phyloP scores from a whole-genome alignment of 2,113 vertebrate genomes.

The Ochotona curzoniae region DNA sequence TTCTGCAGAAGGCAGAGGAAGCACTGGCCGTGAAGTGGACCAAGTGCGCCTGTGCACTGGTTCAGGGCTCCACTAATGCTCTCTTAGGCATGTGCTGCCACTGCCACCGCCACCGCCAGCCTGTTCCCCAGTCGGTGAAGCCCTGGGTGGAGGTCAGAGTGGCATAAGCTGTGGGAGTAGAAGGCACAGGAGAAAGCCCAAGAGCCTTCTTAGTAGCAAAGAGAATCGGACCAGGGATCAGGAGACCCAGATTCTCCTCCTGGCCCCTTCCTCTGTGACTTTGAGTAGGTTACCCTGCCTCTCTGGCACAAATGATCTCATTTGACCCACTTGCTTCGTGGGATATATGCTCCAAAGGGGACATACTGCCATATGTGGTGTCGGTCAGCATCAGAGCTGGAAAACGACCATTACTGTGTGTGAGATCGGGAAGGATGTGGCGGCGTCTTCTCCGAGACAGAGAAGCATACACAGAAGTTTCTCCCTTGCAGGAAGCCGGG shows the following conservation, averaged over 20 bases:
- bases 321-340: not conserved
- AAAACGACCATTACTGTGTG: fast-evolving
- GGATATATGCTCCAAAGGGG: not conserved
- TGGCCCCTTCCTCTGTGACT: no score
- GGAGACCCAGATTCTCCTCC: not conserved
- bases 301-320: not conserved
- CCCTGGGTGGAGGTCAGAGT: not conserved
- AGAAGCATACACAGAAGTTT: no score
- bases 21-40: not conserved
- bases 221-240: not conserved
- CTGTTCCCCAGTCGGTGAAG: not conserved
- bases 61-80: not conserved
- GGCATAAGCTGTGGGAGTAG: not conserved
- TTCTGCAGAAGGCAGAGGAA: not conserved
- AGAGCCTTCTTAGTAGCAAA: not conserved
- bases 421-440: not conserved
- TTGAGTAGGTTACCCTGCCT: not conserved
- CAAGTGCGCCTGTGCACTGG: not conserved
- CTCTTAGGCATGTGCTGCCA: not conserved
- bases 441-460: not conserved
- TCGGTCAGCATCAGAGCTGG: not conserved
- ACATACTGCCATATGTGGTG: not conserved
- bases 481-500: not conserved
- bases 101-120: not conserved
- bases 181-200: not conserved